These are phyloP conservation scores for Atrichornis clamosus DNA, from an alignment of 2,113 vertebrate genomes.

Conservation along the genomic window DNA sequence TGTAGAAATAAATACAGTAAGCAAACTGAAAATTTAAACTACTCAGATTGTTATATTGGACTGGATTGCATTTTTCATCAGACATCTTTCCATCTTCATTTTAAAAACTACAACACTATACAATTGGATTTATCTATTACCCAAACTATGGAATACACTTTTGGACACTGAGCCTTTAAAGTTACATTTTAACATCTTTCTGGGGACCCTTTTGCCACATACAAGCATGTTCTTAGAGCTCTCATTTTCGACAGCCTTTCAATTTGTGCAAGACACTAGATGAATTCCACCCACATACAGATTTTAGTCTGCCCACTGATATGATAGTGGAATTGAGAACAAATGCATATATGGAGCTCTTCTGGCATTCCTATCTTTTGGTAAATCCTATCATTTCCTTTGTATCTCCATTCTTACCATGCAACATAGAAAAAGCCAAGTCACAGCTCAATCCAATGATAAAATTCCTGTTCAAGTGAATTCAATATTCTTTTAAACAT, in stretches of 20 bases:
- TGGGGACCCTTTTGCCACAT: neutral
- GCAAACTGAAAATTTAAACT: neutral
- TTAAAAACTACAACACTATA: neutral
- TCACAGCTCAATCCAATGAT: neutral
- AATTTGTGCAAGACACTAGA: neutral
- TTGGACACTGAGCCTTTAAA: neutral
- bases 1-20: neutral
- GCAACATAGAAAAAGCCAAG: neutral
- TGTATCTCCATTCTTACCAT: neutral
- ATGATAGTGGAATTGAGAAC: neutral
- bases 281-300: neutral
- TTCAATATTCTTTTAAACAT: neutral
- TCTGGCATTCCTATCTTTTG: neutral
- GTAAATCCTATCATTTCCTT: neutral
- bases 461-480: neutral
- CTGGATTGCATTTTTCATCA: neutral
- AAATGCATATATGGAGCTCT: neutral
- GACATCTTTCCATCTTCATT: neutral
- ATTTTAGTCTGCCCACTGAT: neutral
- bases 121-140: neutral
- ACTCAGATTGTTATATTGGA: neutral
- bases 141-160: neutral
- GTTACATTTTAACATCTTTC: neutral
- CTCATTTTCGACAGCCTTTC: neutral
- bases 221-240: neutral